Evolutionary conservation across 2,113 vertebrate species (phyloP).

Genomic region (Pluvianellus socialis): DNA sequence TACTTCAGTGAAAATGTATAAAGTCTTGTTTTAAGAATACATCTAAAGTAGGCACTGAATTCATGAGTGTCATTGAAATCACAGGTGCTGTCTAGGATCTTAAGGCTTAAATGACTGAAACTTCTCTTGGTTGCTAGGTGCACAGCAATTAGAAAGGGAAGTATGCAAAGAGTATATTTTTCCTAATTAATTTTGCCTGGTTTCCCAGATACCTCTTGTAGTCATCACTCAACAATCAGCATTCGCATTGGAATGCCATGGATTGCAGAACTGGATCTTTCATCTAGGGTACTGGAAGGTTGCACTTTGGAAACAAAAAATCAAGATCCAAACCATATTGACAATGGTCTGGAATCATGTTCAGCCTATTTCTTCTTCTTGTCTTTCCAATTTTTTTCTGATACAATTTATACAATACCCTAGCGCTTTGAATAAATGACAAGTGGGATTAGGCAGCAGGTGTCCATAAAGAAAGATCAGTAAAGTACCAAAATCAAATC

Average conservation of each 20-base stretch:
- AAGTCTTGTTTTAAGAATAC: not conserved
- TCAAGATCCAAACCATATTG: not conserved
- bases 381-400: not conserved
- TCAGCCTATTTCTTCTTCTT: not conserved
- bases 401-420: not conserved
- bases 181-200: not conserved
- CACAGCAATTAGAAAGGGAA: not conserved
- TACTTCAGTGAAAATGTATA: not conserved
- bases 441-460: not conserved
- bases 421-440: not conserved
- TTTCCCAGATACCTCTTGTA: not conserved
- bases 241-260: not conserved
- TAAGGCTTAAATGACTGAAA: not conserved
- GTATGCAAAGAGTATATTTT: not conserved
- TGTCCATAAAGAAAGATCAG: not conserved
- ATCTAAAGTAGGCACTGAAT: not conserved
- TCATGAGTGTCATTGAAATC: not conserved
- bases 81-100: not conserved
- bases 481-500: not conserved
- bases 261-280: not conserved
- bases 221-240: not conserved
- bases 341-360: not conserved
- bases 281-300: not conserved
- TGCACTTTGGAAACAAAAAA: not conserved
- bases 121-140: not conserved